phyloP scores from a whole-genome alignment of 2,797 vertebrate genomes.

The Poeciliopsis gracilis region DNA sequence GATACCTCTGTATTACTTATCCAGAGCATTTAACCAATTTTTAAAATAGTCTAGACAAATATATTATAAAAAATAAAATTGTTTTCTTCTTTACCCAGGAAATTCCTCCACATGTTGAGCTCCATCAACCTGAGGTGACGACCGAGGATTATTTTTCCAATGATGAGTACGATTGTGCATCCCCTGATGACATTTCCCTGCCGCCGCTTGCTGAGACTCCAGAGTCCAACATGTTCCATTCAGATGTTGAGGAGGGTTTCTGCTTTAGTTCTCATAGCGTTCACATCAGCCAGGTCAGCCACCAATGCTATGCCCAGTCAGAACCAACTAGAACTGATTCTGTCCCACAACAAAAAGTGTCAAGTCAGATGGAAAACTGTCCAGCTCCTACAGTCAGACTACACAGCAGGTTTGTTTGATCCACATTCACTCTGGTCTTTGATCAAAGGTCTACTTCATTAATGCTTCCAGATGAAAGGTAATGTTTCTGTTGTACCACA shows the following conservation, averaged over 20 bases:
- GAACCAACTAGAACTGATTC: constrained; percentile 36
- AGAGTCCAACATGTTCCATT: constrained; percentile 83
- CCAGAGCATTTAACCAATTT: not conserved
- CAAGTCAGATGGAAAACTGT: constrained; percentile 70
- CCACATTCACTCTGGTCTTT: not conserved
- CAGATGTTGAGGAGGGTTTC: constrained; percentile 83
- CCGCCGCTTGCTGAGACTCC: constrained; percentile 91
- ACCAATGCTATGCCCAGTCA: constrained; percentile 73
- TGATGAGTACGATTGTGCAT: constrained; percentile 90
- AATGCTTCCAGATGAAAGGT: not conserved
- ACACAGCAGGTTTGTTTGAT: constrained; percentile 42
- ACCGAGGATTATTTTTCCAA: constrained; percentile 83
- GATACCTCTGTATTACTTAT: not conserved
- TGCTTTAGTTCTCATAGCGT: constrained; percentile 78
- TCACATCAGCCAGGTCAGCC: constrained; percentile 73
- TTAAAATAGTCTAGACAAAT: not conserved
- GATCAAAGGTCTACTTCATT: not conserved
- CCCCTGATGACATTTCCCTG: constrained; percentile 92
- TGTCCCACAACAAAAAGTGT: constrained; percentile 49
- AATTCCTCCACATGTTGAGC: constrained; percentile 62
- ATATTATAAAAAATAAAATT: not conserved
- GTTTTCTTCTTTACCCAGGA: constrained; percentile 61
- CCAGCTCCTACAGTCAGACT: constrained; percentile 61
- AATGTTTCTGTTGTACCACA: constrained; percentile 35
- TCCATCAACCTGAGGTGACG: constrained; percentile 77